Base-by-base conservation (phyloP, 2,888 invertebrate species). In the Julus scanicus region DNA sequence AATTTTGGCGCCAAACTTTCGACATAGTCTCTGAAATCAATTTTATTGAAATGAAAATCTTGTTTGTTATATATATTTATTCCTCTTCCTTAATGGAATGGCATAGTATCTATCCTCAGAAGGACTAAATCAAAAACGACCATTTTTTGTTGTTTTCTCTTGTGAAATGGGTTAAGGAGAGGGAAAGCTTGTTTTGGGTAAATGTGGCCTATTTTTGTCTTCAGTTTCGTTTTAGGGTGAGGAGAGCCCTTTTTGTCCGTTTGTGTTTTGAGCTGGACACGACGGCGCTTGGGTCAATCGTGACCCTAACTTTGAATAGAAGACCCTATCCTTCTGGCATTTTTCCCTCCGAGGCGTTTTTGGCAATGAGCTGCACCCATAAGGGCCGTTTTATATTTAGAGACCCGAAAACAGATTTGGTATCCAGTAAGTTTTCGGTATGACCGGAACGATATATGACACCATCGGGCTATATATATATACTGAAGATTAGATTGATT, bases 161-260 rank as follows among this genome's bases (percentile, higher is more conserved):
- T n/a, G 29, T n/a, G n/a, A 63, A 63, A 63, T 63, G 71, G 71
- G 71, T 71, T 71, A 71, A 71, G 29, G 29, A 71, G 71, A 71
- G 71, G 71, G 20, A 29, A 29, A 71, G 71, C 20, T 71, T 71
- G 3, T 4, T 6, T 71, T 29, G 71, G n/a, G 63, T 20, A 71
- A 71, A 71, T 71, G 71, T 29, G 29, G 71, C 29, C 71, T 71
- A 71, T 71, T 71, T 71, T 71, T 71, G 71, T 20, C 71, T 4
- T 2, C 20, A 71, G 8, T 71, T 71, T 71, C 71, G 20, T n/a
- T 71, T 29, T 8, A 11, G 71, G 71, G 71, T 29, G 71, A 71
- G 71, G 71, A 71, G 71, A 29, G 71, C 71, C 71, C 71, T 71
- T 71, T 71, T 29, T 71, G 71, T 71, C 71, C n/a, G 29, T 71